Base-by-base conservation (phyloP, 2,113 vertebrate genomes). In the Alligator mississippiensis region DNA sequence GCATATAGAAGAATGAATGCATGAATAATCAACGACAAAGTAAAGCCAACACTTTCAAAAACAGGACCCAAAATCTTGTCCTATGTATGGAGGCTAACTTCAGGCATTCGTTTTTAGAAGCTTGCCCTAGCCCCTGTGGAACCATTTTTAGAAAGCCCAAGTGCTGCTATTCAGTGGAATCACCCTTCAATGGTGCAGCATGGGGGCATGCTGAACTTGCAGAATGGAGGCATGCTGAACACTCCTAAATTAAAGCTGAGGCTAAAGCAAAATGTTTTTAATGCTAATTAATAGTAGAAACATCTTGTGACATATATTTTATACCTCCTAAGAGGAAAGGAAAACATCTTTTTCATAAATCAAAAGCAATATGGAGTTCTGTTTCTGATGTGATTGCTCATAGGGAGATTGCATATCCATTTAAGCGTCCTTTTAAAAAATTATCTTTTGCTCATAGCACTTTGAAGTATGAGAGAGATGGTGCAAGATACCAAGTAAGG, bases 341-440 rank as follows among this genome's bases (percentile, higher is more conserved):
- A 83, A 70, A 77, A 82, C 70, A 17, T 28, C 83, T 8, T 17
- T 75, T 16, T 24, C 18, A 34, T 30, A 64, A 80, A 92, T 34
- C 17, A 74, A 85, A 82, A 82, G 75, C 79, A 63, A 61, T 92
- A 81, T 59, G 27, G 82, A 25, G 58, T 63, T 80, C 88, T 93
- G 77, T 61, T 68, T 82, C 80, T 93, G 62, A 72, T 83, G 78
- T 61, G 92, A 82, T 81, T 77, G 68, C 30, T 22, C 22, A 2
- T 38, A 72, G 30, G 22, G 30, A 72, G 68, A 72, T 38, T 72
- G 19, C 68, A 21, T 70, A 11, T 34, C 38, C 30, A 24, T 72
- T 38, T 72, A 21, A 57, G 21, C 59, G 83, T 70, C 84, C 76
- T 94, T 92, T 87, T 63, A 93, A 86, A 74, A 90, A 88, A 83